Conservation (phyloP, 1,140 invertebrate genomes). For the Hestina assimilis region DNA sequence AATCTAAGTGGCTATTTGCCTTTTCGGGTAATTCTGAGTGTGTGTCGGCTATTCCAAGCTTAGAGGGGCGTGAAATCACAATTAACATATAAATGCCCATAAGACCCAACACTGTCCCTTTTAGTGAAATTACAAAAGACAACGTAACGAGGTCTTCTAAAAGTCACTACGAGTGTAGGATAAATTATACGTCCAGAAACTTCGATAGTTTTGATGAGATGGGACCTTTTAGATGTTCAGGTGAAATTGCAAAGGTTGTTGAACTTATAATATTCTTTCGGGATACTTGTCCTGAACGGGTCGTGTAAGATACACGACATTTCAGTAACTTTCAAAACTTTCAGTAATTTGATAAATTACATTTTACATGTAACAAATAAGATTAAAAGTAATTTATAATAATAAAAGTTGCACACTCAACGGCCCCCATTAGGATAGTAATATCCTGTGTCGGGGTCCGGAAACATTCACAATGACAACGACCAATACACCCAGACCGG, state of each 20-base stretch:
- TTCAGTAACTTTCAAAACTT: too few species aligned
- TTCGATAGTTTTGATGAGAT: constrained; percentile 17
- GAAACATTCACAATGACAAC: too few species aligned
- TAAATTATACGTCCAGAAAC: constrained; percentile 30
- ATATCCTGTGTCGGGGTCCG: too few species aligned
- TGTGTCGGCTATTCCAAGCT: neutral
- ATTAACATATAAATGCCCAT: constrained; percentile 64
- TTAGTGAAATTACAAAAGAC: constrained; percentile 67
- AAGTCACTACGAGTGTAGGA: constrained; percentile 32
- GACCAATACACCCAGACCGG: too few species aligned
- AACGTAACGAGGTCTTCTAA: constrained; percentile 45
- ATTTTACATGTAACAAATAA: too few species aligned
- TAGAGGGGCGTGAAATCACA: constrained; percentile 42
- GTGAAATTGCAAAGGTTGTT: constrained; percentile 10
- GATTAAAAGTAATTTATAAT: too few species aligned
- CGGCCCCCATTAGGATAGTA: too few species aligned
- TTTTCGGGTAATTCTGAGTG: constrained; percentile 1
- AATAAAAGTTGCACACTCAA: too few species aligned
- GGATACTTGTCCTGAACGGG: neutral
- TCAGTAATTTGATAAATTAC: too few species aligned
- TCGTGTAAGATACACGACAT: too few species aligned
- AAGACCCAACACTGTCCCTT: constrained; percentile 50
- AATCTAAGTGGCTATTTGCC: constrained; percentile 1
- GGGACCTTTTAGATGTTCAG: constrained; percentile 6
- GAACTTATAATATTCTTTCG: constrained; percentile 7